These are phyloP conservation scores for Alligator mississippiensis DNA, from an alignment of 2,113 vertebrate species.

Conservation along the genomic window DNA sequence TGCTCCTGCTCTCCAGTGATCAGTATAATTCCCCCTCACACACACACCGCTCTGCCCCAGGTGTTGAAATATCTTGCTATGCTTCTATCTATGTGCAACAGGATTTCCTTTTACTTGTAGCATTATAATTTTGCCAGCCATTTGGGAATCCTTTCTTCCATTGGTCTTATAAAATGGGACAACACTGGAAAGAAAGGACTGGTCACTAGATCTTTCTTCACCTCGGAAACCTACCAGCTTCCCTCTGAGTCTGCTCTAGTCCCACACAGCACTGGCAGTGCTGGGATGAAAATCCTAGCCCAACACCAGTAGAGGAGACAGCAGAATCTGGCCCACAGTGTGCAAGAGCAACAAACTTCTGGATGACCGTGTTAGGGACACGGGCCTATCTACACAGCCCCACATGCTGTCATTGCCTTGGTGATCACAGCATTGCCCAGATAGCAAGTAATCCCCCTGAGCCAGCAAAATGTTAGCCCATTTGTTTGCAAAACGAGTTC, in stretches of 20 bases:
- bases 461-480: constrained; percentile 18
- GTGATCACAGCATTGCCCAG: neutral
- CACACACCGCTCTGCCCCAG: too few relatives aligned
- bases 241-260: neutral
- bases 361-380: neutral
- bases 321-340: neutral
- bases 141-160: neutral
- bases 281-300: neutral
- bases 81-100: neutral
- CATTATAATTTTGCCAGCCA: neutral
- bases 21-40: too few relatives aligned
- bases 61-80: too few relatives aligned
- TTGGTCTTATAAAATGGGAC: neutral
- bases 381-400: neutral
- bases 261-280: neutral
- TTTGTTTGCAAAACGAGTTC: neutral
- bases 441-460: neutral
- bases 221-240: neutral
- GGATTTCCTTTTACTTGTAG: neutral
- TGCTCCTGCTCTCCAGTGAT: too few relatives aligned
- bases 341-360: neutral
- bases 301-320: neutral
- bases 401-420: neutral
- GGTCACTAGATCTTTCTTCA: neutral
- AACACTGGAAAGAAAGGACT: neutral